A percentile compares a stretch with the other conserved stretches of the same genome.
phyloP scores from a whole-genome alignment of 2,113 vertebrate species.

The Chlamydotis undulata region DNA sequence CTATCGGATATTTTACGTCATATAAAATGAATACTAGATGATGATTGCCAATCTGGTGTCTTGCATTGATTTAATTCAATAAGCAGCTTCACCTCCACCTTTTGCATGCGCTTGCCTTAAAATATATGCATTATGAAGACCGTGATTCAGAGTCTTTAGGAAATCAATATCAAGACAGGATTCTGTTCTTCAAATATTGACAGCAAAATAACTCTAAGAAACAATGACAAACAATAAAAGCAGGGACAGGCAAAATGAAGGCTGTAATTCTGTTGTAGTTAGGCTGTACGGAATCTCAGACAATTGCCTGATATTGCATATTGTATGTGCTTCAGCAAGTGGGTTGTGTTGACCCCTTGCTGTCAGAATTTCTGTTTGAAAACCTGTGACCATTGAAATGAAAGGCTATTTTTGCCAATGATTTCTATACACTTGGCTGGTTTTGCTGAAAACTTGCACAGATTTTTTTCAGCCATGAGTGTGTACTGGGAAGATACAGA shows the following conservation, averaged over 20 bases:
- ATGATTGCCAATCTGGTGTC: not conserved
- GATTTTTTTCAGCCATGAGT: not conserved
- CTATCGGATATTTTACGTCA: not conserved
- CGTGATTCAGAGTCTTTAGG: slow-evolving; percentile 38
- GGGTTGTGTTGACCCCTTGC: not conserved
- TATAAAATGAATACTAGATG: not conserved
- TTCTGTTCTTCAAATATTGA: slow-evolving; percentile 56
- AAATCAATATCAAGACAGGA: slow-evolving; percentile 53
- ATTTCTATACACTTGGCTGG: not conserved
- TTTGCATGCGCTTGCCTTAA: slow-evolving; percentile 32
- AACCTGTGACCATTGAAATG: not conserved
- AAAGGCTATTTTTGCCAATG: not conserved
- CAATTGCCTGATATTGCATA: not conserved
- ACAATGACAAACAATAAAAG: slow-evolving; percentile 47
- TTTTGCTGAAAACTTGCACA: not conserved
- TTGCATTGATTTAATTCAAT: slow-evolving; percentile 59
- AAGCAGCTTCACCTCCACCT: slow-evolving; percentile 49
- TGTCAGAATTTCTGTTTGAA: not conserved
- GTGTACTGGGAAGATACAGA: not conserved
- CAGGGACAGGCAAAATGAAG: not conserved
- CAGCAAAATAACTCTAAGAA: slow-evolving; percentile 49
- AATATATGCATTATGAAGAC: slow-evolving; percentile 56
- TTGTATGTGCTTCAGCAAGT: not conserved
- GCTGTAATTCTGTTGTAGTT: not conserved
- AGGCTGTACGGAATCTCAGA: not conserved